Conservation (phyloP, 37 sponge, comb jelly and placozoan species). For the Corticium candelabrum region DNA sequence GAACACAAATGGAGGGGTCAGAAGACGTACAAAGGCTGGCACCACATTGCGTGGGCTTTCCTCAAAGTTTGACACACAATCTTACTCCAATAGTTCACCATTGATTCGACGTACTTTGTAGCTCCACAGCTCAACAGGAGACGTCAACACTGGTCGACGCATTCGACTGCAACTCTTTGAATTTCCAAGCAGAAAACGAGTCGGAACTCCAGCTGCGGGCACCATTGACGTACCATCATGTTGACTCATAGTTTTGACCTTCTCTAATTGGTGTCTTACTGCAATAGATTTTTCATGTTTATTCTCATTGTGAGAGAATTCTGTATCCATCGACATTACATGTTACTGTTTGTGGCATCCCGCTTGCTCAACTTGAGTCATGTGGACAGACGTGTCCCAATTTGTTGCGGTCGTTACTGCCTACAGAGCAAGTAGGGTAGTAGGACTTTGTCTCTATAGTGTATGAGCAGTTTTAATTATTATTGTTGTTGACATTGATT, state of each 20-base stretch:
- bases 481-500: no score
- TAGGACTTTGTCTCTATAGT: background rate
- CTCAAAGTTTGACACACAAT: conserved; percentile 32
- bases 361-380: background rate
- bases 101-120: no score
- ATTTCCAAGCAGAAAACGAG: background rate
- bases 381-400: background rate
- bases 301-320: background rate
- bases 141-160: background rate
- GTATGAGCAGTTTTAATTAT: no score
- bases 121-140: background rate
- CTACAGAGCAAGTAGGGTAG: background rate
- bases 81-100: no score
- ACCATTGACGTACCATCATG: background rate
- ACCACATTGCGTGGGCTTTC: conserved; percentile 77
- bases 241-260: background rate
- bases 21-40: conserved; percentile 36
- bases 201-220: background rate
- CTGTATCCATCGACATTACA: background rate
- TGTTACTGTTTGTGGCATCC: background rate
- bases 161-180: background rate
- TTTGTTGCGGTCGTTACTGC: background rate
- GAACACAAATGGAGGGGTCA: background rate
- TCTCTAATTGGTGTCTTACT: background rate
- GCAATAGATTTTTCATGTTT: background rate